Percentiles rank a stretch among this genome's conserved stretches.
These are phyloP conservation scores for Dendroctonus ponderosae DNA, from an alignment of 1,140 invertebrate species.

Conservation along the genomic window DNA sequence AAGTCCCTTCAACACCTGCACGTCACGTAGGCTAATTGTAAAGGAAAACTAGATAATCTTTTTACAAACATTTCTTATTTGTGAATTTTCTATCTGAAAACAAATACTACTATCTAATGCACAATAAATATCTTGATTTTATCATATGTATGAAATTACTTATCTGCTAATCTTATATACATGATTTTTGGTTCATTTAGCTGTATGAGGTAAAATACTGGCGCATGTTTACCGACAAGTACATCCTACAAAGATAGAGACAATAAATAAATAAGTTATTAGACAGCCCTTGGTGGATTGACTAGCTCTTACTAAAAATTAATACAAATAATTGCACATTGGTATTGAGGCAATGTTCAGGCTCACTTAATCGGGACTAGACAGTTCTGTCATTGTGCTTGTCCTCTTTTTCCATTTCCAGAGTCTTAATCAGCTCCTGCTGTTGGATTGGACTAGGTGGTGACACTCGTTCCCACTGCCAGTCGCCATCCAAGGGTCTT, in stretches of 20 bases:
- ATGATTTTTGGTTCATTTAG: constrained; percentile 11
- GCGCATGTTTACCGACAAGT: background rate
- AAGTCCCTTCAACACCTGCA: no score
- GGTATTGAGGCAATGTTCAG: background rate
- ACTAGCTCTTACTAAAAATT: background rate
- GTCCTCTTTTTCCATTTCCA: background rate
- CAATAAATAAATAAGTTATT: constrained; percentile 14
- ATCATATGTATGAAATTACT: no score
- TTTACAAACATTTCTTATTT: no score
- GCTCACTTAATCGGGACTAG: background rate
- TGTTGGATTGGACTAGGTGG: background rate
- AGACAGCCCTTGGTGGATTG: background rate
- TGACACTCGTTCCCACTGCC: constrained; percentile 43
- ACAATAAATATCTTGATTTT: no score
- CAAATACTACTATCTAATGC: no score
- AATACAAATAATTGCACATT: background rate
- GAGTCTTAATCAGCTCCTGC: background rate
- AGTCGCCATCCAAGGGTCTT: constrained; percentile 43
- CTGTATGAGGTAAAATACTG: constrained; percentile 13
- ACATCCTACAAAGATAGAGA: background rate
- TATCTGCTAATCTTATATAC: background rate
- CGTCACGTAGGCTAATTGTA: no score
- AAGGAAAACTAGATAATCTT: no score
- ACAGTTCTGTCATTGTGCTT: background rate
- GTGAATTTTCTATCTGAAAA: no score